These are phyloP conservation scores for Trichogramma evanescens DNA, from an alignment of 2,888 invertebrate species.

Conservation along the genomic window DNA sequence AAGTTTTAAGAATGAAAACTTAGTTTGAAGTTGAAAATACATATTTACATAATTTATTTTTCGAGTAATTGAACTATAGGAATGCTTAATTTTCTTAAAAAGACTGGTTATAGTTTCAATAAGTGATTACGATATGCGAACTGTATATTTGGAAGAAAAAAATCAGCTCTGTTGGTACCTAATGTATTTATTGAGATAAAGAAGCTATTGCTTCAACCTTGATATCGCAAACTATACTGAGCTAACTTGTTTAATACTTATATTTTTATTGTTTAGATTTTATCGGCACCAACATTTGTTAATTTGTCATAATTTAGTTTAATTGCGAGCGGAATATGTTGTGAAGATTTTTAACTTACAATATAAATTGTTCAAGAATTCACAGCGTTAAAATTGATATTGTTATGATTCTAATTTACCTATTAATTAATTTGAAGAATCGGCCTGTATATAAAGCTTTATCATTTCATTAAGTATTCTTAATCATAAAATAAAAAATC, in stretches of 20 bases:
- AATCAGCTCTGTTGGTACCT: too few species aligned
- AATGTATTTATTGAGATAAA: too few species aligned
- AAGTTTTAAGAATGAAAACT: background rate
- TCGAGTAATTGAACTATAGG: constrained; percentile 5
- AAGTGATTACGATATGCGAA: too few species aligned
- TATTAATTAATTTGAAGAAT: constrained; percentile 11
- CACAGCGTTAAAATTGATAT: constrained; percentile 8
- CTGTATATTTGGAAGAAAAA: too few species aligned
- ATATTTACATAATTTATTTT: constrained; percentile 8
- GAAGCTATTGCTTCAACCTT: too few species aligned
- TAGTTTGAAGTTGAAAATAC: constrained; percentile 2
- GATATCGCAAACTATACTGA: too few species aligned
- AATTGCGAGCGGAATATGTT: too few species aligned
- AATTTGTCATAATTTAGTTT: too few species aligned
- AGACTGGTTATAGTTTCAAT: constrained; percentile 15
- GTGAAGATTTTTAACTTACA: background rate
- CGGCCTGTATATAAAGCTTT: background rate
- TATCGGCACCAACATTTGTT: too few species aligned
- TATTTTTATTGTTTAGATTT: too few species aligned
- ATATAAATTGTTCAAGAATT: constrained; percentile 17
- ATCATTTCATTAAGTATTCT: constrained; percentile 27
- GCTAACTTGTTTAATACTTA: too few species aligned
- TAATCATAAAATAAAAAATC: constrained; percentile 27
- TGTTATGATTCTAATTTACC: constrained; percentile 9
- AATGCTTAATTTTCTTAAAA: constrained; percentile 14